Evolutionary conservation across 2,888 invertebrate species (phyloP).

Genomic region (Xanthorhoe designata): DNA sequence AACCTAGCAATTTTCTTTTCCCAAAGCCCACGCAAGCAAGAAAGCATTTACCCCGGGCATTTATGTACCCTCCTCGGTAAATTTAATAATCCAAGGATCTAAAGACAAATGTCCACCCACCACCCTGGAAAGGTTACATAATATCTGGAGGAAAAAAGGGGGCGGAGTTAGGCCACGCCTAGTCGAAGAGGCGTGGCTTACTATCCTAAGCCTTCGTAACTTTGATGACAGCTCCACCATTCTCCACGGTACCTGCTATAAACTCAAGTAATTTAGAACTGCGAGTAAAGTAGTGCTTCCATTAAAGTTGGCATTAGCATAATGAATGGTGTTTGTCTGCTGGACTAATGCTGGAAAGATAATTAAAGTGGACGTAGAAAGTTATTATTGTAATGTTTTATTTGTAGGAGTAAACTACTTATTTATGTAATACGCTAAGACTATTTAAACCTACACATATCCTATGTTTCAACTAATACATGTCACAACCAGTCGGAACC

Average conservation of each 20-base stretch:
- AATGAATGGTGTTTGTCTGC: conserved; percentile 40
- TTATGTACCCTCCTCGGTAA: conserved; percentile 53
- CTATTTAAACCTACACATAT: too few species aligned
- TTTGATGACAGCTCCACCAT: conserved; percentile 36
- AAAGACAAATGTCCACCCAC: conserved; percentile 73
- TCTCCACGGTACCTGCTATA: conserved; percentile 36
- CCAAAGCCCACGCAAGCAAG: conserved; percentile 6
- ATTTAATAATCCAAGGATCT: conserved; percentile 74
- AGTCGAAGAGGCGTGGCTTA: conserved; percentile 38
- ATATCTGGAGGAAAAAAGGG: conserved; percentile 34
- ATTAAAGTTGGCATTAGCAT: conserved; percentile 41
- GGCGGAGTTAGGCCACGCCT: conserved; percentile 41
- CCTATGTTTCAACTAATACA: too few species aligned
- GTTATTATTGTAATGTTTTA: neutral
- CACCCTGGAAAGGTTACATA: conserved; percentile 58
- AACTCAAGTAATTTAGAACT: conserved; percentile 44
- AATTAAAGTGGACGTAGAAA: conserved; percentile 4
- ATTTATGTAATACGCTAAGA: too few species aligned
- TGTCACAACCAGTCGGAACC: too few species aligned
- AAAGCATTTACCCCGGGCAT: conserved; percentile 22
- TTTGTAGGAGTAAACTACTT: neutral
- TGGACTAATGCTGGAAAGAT: conserved; percentile 20
- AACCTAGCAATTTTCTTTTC: conserved; percentile 16
- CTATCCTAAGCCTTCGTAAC: conserved; percentile 27
- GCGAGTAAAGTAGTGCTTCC: conserved; percentile 42